A percentile compares a stretch with the other conserved stretches of the same genome.
Evolutionary conservation across 2,888 invertebrate genomes (phyloP).

Genomic region (Melanchra persicariae): DNA sequence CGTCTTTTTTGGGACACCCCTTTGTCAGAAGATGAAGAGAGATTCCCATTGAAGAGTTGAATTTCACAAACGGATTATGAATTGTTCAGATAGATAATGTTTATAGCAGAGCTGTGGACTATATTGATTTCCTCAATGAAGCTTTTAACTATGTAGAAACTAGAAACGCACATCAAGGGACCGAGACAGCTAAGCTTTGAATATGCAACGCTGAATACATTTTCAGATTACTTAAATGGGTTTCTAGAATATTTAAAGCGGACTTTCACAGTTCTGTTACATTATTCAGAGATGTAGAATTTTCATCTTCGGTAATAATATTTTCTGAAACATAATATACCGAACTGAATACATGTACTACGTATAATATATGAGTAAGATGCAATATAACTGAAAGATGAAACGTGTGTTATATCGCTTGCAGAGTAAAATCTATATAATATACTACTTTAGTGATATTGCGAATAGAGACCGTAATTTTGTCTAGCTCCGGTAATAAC

Average conservation of each 20-base stretch:
- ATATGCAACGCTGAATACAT: slow-evolving; percentile 41
- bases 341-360: neutral
- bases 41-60: neutral
- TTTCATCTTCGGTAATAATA: neutral
- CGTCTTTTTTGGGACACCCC: neutral
- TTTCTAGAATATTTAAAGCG: slow-evolving; percentile 31
- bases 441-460: slow-evolving; percentile 27
- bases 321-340: slow-evolving; percentile 9
- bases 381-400: slow-evolving; percentile 9
- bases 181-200: slow-evolving; percentile 25
- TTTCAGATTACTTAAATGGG: slow-evolving; percentile 36
- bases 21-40: slow-evolving; percentile 9
- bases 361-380: neutral
- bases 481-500: neutral
- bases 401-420: slow-evolving; percentile 9
- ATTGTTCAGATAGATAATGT: neutral
- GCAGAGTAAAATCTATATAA: slow-evolving; percentile 2
- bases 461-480: slow-evolving; percentile 4
- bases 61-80: neutral
- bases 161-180: slow-evolving; percentile 25
- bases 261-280: slow-evolving; percentile 19
- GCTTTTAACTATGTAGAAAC: slow-evolving; percentile 14
- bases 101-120: neutral
- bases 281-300: slow-evolving; percentile 4
- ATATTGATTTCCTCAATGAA: slow-evolving; percentile 11